Conservation (phyloP, 2,113 vertebrate species). For the Lipophrys pholis region DNA sequence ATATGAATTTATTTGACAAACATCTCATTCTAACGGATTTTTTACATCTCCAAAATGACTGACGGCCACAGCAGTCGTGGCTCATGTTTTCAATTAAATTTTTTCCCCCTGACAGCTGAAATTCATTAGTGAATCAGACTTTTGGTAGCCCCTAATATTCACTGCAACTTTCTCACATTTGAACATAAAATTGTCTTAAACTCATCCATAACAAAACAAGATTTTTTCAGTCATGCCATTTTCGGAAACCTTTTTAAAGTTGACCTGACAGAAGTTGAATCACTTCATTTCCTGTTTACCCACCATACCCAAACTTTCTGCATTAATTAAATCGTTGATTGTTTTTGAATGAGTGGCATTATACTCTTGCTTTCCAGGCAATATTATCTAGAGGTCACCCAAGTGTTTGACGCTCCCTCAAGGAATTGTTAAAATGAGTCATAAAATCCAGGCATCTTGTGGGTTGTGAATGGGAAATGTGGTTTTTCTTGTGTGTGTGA, state of each 20-base stretch:
- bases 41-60: constrained; percentile 11
- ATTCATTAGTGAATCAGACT: constrained; percentile 18
- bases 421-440: constrained; percentile 11
- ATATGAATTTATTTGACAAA: constrained; percentile 9
- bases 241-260: not conserved
- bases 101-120: constrained; percentile 8
- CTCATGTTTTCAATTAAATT: constrained; percentile 5
- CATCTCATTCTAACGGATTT: constrained; percentile 2
- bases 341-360: constrained; percentile 13
- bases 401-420: constrained; percentile 13
- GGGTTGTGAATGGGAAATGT: constrained; percentile 1
- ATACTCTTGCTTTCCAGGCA: constrained; percentile 3
- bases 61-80: constrained; percentile 26
- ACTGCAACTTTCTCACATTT: no score
- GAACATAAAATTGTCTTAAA: no score
- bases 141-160: constrained; percentile 4
- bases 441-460: not conserved
- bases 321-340: constrained; percentile 3
- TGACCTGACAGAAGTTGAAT: constrained; percentile 2
- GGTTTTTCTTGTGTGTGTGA: not conserved
- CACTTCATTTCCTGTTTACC: not conserved
- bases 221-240: no score
- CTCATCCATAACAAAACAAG: no score
- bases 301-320: not conserved
- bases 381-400: constrained; percentile 22